Evolutionary conservation across 2,797 vertebrate species (phyloP), one percentile per base, ranked within the genome.

Genomic region (Streptopelia turtur): DNA sequence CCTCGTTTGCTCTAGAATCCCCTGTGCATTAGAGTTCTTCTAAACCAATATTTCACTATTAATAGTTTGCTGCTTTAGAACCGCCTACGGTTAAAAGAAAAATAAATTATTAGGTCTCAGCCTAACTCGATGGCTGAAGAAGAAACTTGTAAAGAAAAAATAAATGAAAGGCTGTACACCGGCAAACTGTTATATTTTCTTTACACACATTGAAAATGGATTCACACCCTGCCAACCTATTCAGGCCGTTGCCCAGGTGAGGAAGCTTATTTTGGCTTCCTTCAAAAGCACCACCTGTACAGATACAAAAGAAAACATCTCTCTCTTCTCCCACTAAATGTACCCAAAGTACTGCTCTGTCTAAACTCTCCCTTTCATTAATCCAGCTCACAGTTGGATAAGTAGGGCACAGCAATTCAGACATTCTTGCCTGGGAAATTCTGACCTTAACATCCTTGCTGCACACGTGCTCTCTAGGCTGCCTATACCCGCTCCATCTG

Each of bases 31-130:
- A 95, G 78, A 92, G 95, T 84, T 84, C 87, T 95, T 96, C 93
- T 89, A 77, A 94, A 89, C 91, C 78, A 96, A 91, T 96, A 95
- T 88, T 96, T 96, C 92, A 90, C 64, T 96, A 95, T 92, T 95
- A 95, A 92, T 90, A 96, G 63, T 92, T 95, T 76, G 89, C 89
- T 95, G 80, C 91, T 94, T 95, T 71, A 95, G 76, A 95, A 94
- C 64, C 1, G 65, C 93, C 94, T 92, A 90, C 2, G 5, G 94
- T 89, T 74, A 94, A 59, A 74, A 87, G 61, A 49, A 94, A 74
- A 77, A 66, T 83, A 84, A 78, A 61, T 23, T 52, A 77, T 60
- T 49, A 93, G 83, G 74, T 75, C 87, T 83, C 60, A 91, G 81
- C 27, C 75, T 72, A 78, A 94, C 66, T 63, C 2, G 0, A 86